Evolutionary conservation across 2,888 invertebrate species (phyloP).

Genomic region (Drosophila neoperkinsi): DNA sequence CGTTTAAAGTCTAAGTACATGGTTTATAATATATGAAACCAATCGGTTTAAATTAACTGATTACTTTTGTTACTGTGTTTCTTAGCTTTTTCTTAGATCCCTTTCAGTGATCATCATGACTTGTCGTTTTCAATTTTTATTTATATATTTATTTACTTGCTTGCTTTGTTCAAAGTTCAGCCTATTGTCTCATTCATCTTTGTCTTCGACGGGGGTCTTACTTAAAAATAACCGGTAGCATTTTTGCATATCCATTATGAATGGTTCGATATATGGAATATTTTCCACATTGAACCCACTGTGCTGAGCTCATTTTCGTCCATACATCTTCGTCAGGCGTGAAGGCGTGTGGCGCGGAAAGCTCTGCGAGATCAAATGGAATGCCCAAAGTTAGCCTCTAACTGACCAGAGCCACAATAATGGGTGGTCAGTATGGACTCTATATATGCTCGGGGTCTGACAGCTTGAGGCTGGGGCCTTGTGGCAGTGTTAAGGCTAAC

Average conservation of each 20-base stretch:
- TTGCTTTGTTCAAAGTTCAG: constrained; percentile 6
- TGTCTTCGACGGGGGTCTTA: constrained; percentile 6
- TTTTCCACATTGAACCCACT: not conserved
- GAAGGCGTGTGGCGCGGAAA: constrained; percentile 2
- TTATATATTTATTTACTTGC: not conserved
- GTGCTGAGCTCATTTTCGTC: constrained; percentile 1
- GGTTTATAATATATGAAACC: not conserved
- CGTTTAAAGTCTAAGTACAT: not conserved
- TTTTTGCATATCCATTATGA: constrained; percentile 8
- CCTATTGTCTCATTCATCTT: constrained; percentile 22
- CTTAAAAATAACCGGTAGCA: not conserved
- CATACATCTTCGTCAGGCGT: constrained; percentile 51
- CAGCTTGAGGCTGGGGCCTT: constrained; percentile 13
- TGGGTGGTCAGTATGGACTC: constrained; percentile 20
- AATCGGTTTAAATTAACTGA: not conserved
- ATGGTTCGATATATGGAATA: not conserved
- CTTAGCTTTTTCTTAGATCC: not conserved
- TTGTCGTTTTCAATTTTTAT: not conserved
- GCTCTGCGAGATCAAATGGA: constrained; percentile 1
- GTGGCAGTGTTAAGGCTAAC: constrained; percentile 41
- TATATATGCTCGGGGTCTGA: constrained; percentile 21
- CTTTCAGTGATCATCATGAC: not conserved
- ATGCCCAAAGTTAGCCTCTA: constrained; percentile 2
- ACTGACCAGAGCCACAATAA: constrained; percentile 53
- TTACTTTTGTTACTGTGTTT: not conserved